These are phyloP conservation scores for Drosophila nigritarsus DNA, from an alignment of 2,888 invertebrate genomes.

Conservation along the genomic window DNA sequence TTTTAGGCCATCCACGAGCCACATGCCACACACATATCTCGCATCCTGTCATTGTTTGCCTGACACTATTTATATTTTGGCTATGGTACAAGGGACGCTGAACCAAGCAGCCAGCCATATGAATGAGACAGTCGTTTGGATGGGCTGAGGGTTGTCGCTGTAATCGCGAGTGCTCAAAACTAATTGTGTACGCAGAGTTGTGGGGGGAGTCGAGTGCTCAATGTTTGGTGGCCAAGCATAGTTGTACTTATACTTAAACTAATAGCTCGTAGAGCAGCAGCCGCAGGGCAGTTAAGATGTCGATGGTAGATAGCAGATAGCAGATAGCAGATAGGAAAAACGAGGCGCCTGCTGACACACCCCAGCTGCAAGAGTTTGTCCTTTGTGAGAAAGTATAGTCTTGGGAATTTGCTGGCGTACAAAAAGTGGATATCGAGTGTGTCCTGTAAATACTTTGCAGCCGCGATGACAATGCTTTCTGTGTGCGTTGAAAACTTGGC, in stretches of 20 bases:
- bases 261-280: slow-evolving; percentile 12
- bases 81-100: slow-evolving; percentile 4
- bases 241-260: slow-evolving; percentile 20
- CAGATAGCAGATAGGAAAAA: neutral
- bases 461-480: slow-evolving; percentile 17
- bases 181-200: slow-evolving; percentile 48
- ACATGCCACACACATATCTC: slow-evolving; percentile 1
- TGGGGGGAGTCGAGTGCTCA: slow-evolving; percentile 4
- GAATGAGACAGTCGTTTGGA: neutral
- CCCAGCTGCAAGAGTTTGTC: slow-evolving; percentile 20
- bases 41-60: slow-evolving; percentile 32
- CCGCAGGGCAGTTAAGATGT: slow-evolving; percentile 52
- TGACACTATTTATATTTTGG: slow-evolving; percentile 34
- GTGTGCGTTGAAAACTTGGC: slow-evolving; percentile 18
- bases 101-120: slow-evolving; percentile 10
- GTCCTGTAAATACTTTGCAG: slow-evolving; percentile 3
- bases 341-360: slow-evolving; percentile 6
- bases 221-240: neutral
- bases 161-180: slow-evolving; percentile 56
- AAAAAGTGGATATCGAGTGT: slow-evolving; percentile 32
- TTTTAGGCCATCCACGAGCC: slow-evolving; percentile 22
- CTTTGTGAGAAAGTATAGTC: slow-evolving; percentile 53
- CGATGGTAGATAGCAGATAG: slow-evolving; percentile 56
- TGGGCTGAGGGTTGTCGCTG: slow-evolving; percentile 7
- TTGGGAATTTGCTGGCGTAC: slow-evolving; percentile 49